phyloP scores from a whole-genome alignment of 1,140 invertebrate genomes.

The Thaumatotibia leucotreta region DNA sequence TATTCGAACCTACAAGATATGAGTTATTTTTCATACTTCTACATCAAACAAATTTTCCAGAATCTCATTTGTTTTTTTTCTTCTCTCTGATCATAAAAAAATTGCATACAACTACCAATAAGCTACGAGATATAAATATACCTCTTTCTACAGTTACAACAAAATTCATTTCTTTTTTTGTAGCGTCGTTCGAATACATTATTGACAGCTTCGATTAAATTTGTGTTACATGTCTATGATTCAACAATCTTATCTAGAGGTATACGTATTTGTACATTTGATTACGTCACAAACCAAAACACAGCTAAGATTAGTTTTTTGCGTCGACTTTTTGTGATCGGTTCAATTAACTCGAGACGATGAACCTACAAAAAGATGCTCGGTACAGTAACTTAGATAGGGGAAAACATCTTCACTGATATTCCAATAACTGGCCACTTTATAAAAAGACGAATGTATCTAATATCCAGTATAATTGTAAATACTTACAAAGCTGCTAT shows the following conservation, averaged over 20 bases:
- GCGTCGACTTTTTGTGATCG: neutral
- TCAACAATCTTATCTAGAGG: neutral
- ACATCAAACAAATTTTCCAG: too few relatives aligned
- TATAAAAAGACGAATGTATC: too few relatives aligned
- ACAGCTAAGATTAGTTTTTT: slow-evolving; percentile 1
- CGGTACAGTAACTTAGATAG: neutral
- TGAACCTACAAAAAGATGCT: neutral
- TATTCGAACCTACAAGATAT: too few relatives aligned
- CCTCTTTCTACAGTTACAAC: too few relatives aligned
- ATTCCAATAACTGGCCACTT: too few relatives aligned
- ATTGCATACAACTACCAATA: too few relatives aligned
- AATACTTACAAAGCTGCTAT: too few relatives aligned
- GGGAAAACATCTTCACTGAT: neutral
- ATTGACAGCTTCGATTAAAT: neutral
- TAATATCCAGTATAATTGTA: too few relatives aligned
- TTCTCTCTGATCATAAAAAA: too few relatives aligned
- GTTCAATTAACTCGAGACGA: slow-evolving; percentile 6
- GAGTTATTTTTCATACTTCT: too few relatives aligned
- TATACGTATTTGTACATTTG: neutral
- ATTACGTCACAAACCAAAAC: slow-evolving; percentile 6
- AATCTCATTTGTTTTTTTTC: too few relatives aligned
- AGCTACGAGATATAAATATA: too few relatives aligned
- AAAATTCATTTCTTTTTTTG: neutral
- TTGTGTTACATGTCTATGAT: neutral
- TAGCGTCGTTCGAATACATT: neutral